Conservation (phyloP, 2,797 vertebrate species). For the Pyrocephalus nanus region DNA sequence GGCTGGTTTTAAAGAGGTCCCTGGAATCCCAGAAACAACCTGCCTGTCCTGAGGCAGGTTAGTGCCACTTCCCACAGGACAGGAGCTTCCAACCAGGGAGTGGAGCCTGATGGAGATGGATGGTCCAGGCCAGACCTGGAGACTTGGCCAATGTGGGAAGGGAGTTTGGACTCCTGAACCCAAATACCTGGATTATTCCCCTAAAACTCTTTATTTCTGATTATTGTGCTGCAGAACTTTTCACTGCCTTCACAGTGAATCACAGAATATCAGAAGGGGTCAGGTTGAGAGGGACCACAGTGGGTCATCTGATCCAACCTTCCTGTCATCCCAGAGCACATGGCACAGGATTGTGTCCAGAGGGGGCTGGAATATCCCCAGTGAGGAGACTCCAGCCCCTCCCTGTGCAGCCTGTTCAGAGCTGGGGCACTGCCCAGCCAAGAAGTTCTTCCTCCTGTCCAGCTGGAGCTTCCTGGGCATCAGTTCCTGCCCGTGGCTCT, state of each 20-base stretch:
- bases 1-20: neutral
- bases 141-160: neutral
- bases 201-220: neutral
- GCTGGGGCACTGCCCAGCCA: neutral
- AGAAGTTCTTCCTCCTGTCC: neutral
- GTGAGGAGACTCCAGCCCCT: neutral
- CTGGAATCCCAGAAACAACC: rapidly evolving
- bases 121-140: neutral
- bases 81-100: neutral
- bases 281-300: neutral
- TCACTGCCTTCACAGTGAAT: neutral
- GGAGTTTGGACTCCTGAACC: neutral
- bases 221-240: neutral
- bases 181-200: neutral
- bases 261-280: neutral
- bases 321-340: neutral
- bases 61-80: neutral
- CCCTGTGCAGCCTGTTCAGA: neutral
- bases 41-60: neutral
- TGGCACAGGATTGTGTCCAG: neutral
- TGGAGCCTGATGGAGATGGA: neutral
- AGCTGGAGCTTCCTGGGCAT: no score
- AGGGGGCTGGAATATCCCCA: neutral
- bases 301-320: neutral
- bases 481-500: no score